Conservation (phyloP, 2,113 vertebrate species). For the Rhabdornis inornatus region DNA sequence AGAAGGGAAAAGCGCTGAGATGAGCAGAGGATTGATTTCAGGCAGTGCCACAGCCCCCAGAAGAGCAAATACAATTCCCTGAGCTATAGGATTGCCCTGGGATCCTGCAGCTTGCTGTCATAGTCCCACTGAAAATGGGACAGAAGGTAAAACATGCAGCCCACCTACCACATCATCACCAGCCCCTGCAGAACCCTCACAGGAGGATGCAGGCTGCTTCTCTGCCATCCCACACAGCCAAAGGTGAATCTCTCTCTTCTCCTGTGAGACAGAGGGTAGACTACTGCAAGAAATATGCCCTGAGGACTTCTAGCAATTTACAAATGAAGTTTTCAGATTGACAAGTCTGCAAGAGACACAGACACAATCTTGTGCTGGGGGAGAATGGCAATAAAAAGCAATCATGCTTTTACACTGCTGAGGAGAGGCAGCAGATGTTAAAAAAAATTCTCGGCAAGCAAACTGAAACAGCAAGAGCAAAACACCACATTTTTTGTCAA, state of each 20-base stretch:
- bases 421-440: constrained; percentile 2
- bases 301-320: constrained; percentile 7
- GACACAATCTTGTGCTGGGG: constrained; percentile 1
- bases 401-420: constrained; percentile 28
- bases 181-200: neutral
- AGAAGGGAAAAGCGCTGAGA: neutral
- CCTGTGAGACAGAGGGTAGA: neutral
- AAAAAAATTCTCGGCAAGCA: constrained; percentile 41
- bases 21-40: neutral
- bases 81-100: neutral
- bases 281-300: neutral
- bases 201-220: neutral
- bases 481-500: neutral
- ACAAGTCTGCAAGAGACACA: constrained; percentile 12
- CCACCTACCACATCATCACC: neutral
- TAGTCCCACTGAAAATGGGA: neutral
- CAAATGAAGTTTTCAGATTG: neutral
- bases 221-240: neutral
- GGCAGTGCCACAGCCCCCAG: neutral
- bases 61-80: neutral
- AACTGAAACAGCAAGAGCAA: constrained; percentile 12
- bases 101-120: neutral
- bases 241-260: neutral
- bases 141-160: neutral
- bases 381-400: constrained; percentile 35